Evolutionary conservation across 1,140 invertebrate genomes (phyloP), one percentile per base, ranked within the genome.

Genomic region (Aphidius ervi): DNA sequence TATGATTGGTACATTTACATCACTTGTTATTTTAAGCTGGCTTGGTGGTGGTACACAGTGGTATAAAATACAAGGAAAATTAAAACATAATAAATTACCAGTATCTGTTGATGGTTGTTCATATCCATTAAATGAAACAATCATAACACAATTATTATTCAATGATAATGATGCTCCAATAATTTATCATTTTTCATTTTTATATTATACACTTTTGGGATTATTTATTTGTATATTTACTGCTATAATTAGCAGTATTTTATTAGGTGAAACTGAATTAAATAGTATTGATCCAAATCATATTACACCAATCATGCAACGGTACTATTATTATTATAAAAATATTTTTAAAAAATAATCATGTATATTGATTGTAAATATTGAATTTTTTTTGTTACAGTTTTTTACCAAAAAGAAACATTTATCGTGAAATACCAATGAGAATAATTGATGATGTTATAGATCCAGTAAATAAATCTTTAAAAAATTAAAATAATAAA

Each of bases 161-260:
- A 41, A 54, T 0, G 49, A 59, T 5, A 72, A 74, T 5, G 61
- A 69, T n/a, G 66, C 72, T 4, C 68, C 69, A 23, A 59, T 67
- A 37, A 56, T 81, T 16, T 84, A 77, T 64, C 74, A 71, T 20
- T 80, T 87, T 54, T 84, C 85, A 2, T 86, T 86, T 64, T 81
- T 86, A 52, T 87, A 83, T 60, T 86, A 83, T 63, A 83, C 81
- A 4, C 70, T 83, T 6, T 81, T 85, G 53, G 84, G 82, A 31
- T 73, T 78, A 0, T 45, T 71, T 5, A 65, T 79, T 5, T 74
- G 78, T 0, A 47, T 83, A 0, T 55, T 80, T 0, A 68, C 82
- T 9, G 82, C 78, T 9, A 55, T 79, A 4, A 49, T 80, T 3
- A 75, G 79, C 6, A 83, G 81, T 62, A 74, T 75, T 9, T n/a